A percentile compares a stretch with the other conserved stretches of the same genome.
Evolutionary conservation across 2,113 vertebrate genomes (phyloP).

Genomic region (Neomonachus schauinslandi): DNA sequence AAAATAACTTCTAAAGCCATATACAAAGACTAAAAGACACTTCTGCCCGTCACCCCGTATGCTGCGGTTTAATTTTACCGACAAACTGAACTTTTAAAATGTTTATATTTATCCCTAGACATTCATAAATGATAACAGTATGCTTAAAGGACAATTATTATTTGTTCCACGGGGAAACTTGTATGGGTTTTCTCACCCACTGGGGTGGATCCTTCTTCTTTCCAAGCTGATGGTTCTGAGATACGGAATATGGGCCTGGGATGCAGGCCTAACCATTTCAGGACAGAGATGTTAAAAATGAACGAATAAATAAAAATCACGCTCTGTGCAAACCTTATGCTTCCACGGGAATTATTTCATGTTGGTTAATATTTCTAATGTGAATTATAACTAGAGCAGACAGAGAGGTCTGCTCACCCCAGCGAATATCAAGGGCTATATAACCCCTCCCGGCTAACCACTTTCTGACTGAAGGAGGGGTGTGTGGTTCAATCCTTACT

Average conservation of each 20-base stretch:
- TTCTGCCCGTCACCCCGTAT: background rate
- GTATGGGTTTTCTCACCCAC: background rate
- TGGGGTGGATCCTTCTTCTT: background rate
- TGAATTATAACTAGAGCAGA: background rate
- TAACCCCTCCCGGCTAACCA: background rate
- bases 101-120: slow-evolving; percentile 57
- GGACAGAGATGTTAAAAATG: background rate
- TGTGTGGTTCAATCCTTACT: background rate
- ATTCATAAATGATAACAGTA: slow-evolving; percentile 72
- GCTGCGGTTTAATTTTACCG: slow-evolving; percentile 52
- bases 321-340: background rate
- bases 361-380: background rate
- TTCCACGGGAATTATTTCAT: background rate
- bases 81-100: slow-evolving; percentile 52
- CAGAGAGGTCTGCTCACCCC: background rate
- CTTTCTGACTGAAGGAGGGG: background rate
- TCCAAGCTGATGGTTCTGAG: background rate
- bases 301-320: background rate
- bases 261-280: background rate
- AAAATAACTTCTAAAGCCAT: slow-evolving; percentile 80
- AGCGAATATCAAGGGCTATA: background rate
- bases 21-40: slow-evolving; percentile 46
- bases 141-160: slow-evolving; percentile 60
- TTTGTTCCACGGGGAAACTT: slow-evolving; percentile 6
- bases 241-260: background rate